Base-by-base conservation (phyloP, 1,140 invertebrate genomes). In the Achatina immaculata region DNA sequence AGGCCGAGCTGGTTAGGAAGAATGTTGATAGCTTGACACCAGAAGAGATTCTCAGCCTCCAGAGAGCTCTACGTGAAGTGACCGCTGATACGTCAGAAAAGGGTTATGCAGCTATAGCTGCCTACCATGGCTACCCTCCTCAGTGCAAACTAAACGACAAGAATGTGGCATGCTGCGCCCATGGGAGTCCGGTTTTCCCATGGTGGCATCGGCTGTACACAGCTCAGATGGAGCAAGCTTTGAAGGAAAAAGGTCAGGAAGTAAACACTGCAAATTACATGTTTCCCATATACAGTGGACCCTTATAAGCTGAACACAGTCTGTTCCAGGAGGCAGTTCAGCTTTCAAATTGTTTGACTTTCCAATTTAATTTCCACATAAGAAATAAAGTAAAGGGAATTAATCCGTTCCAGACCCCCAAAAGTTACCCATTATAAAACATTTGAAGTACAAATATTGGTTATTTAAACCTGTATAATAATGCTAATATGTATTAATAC, bases 151-250 rank as follows among this genome's bases (percentile, higher is more conserved):
- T 65, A 62, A 55, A 36, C 0, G 28, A 78, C 19, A 74, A 69
- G 34, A 38, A 68, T 24, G 65, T 82, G 6, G 84, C 84, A 16
- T 85, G 84, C 74, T 85, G 84, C 51, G 62, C 82, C 24, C 84
- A 85, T 45, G 84, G 84, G 19, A 80, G 79, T 79, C 80, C 82
- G n/a, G 82, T 72, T 43, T 85, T 85, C 81, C 84, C 84, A 6
- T 73, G 80, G 69, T 85, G 84, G 84, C 84, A 85, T 77, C 55
- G 84, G 48, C 74, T 85, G 6, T 82, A 82, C 72, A 81, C 80
- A 31, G 81, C 83, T 9, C 84, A 85, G 79, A 72, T 85, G 58
- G 82, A 85, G 48, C 80, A 85, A 65, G 84, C 84, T 9, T 71
- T 85, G 40, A 69, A 74, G 72, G 72, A 74, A 28, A 74, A 74